phyloP scores from a whole-genome alignment of 2,888 invertebrate genomes.

The Drosophila neonasuta region DNA sequence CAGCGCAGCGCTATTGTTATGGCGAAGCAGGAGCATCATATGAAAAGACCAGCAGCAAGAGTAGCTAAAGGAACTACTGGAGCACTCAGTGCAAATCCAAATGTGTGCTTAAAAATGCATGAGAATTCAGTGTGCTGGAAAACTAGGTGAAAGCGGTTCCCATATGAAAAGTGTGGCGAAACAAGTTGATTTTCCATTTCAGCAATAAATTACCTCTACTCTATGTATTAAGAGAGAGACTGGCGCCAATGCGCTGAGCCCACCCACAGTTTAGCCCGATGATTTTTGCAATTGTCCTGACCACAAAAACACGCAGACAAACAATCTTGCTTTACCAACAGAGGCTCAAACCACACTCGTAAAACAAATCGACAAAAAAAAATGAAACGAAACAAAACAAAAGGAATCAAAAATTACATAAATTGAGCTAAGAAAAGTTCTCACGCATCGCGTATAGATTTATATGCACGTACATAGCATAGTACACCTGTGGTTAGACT shows the following conservation, averaged over 20 bases:
- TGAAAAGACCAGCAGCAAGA: constrained; percentile 1
- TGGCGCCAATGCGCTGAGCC: constrained; percentile 44
- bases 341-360: neutral
- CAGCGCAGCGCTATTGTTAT: constrained; percentile 46
- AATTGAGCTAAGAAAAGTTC: constrained; percentile 60
- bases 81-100: constrained; percentile 53
- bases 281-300: constrained; percentile 59
- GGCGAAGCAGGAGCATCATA: constrained; percentile 1
- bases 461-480: constrained; percentile 23
- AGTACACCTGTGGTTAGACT: constrained; percentile 66
- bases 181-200: constrained; percentile 61
- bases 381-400: constrained; percentile 39
- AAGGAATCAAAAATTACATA: constrained; percentile 51
- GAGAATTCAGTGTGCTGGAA: constrained; percentile 57
- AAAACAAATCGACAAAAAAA: constrained; percentile 18
- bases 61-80: constrained; percentile 15
- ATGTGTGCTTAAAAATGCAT: constrained; percentile 69
- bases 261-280: constrained; percentile 29
- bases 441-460: constrained; percentile 64
- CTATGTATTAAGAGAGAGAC: neutral
- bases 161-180: constrained; percentile 17
- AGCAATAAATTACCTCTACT: constrained; percentile 48
- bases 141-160: constrained; percentile 46
- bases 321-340: constrained; percentile 5
- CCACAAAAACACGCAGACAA: constrained; percentile 9